Base-by-base conservation (phyloP, 2,113 vertebrate genomes). In the Caracal caracal region DNA sequence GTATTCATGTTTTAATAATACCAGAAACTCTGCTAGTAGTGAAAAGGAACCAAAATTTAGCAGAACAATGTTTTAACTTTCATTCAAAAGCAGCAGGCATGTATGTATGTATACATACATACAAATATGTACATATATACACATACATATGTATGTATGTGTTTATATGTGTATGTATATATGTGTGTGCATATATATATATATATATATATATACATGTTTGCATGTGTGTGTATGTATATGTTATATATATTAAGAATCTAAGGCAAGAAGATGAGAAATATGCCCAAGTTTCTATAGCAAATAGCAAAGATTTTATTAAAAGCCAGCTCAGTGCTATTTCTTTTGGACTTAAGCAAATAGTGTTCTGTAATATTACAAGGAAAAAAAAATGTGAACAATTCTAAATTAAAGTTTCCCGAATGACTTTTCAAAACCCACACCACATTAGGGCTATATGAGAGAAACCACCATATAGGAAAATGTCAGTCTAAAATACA, bases 331-430 rank as follows among this genome's bases (percentile, higher is more conserved):
- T 47, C 8, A 20, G 43, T 71, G 35, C 7, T 75, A n/a, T 96
- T 88, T 88, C 59, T 80, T 76, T 66, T 73, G 49, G 6, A 88
- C 6, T 70, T 93, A 84, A 76, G 20, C 33, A 90, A 90, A 88
- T 59, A 73, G 10, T 68, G 15, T 61, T 70, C 66, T 68, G 28
- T 40, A 96, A 71, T 15, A 79, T 80, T 80, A 63, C 8, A 65
- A 56, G 22, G 13, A 88, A 92, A 61, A 91, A 89, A 91, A 89
- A 93, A 80, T 71, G 2, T 26, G 26, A 87, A 43, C 13, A 90
- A 70, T 70, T 88, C 79, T 95, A 89, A 94, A 40, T 81, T 81
- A 79, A 40, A 91, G 91, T 78, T 93, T 20, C 28, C 84, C n/a
- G 79, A 61, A 40, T 78, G 19, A 2, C 35, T 93, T 92, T 82